Conservation (phyloP, 2,797 vertebrate genomes). For the Staurois parvus region DNA sequence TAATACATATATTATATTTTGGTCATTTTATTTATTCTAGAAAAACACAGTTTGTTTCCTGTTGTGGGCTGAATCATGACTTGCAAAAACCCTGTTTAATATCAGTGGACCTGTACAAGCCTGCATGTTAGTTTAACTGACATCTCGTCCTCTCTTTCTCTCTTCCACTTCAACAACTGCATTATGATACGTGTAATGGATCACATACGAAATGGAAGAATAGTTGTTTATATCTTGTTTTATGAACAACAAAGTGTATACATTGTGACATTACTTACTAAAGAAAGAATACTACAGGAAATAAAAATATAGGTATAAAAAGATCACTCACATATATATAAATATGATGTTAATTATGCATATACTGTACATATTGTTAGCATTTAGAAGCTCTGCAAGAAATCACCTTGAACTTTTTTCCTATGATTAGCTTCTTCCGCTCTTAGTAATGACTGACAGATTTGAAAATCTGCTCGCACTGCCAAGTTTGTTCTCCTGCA, state of each 20-base stretch:
- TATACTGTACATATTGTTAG: constrained; percentile 67
- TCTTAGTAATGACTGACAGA: constrained; percentile 72
- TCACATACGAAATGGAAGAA: too few species aligned
- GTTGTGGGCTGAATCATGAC: background rate
- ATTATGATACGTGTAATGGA: too few species aligned
- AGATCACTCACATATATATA: constrained; percentile 54
- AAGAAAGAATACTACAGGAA: too few species aligned
- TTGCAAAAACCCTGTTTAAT: background rate
- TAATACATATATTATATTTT: too few species aligned
- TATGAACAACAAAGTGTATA: too few species aligned
- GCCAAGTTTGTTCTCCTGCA: constrained; percentile 63
- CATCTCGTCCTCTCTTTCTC: too few species aligned
- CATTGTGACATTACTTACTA: too few species aligned
- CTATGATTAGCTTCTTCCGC: constrained; percentile 66
- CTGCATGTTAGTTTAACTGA: too few species aligned
- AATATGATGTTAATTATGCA: constrained; percentile 33
- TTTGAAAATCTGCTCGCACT: constrained; percentile 71
- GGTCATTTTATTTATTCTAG: too few species aligned
- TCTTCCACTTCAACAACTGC: too few species aligned
- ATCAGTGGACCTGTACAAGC: too few species aligned
- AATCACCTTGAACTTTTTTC: constrained; percentile 72
- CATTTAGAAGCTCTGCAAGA: constrained; percentile 68
- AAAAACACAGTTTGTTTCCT: background rate
- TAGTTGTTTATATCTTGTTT: too few species aligned
- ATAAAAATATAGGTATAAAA: background rate